Percentiles rank a stretch among this genome's conserved stretches.
Evolutionary conservation across 2,797 vertebrate species (phyloP).

Genomic region (Crypturellus tataupa): DNA sequence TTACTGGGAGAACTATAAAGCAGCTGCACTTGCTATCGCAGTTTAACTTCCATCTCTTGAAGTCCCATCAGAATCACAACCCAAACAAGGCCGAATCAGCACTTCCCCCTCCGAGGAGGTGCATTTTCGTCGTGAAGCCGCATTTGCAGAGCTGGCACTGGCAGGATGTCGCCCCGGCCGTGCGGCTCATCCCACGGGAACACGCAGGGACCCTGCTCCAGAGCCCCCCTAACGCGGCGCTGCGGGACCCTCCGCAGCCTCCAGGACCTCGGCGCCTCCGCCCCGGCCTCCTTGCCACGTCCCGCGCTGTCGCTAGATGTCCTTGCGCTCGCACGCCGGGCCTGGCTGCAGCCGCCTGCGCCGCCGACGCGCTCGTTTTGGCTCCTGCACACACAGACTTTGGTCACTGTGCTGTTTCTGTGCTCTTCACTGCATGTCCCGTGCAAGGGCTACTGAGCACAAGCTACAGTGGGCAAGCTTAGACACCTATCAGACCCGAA

Average conservation of each 20-base stretch:
- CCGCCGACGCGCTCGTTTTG: background rate
- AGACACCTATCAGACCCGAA: background rate
- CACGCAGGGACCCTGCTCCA: accelerated
- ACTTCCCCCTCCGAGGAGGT: background rate
- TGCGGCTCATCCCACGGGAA: no score
- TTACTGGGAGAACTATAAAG: background rate
- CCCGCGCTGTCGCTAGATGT: constrained; percentile 38
- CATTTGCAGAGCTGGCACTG: accelerated
- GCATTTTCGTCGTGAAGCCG: background rate
- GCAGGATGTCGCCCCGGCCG: background rate
- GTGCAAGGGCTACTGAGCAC: background rate
- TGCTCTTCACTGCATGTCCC: no score
- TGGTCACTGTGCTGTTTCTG: background rate
- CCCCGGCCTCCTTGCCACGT: constrained; percentile 11
- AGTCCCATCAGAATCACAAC: background rate
- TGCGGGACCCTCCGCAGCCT: accelerated
- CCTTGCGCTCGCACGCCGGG: background rate
- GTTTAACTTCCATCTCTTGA: background rate
- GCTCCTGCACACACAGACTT: background rate
- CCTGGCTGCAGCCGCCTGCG: accelerated
- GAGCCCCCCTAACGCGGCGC: background rate
- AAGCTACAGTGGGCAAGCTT: background rate
- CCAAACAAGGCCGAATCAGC: background rate
- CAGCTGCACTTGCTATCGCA: background rate
- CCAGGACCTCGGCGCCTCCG: background rate